phyloP scores from a whole-genome alignment of 2,888 invertebrate genomes.

The Acronicta leporina region DNA sequence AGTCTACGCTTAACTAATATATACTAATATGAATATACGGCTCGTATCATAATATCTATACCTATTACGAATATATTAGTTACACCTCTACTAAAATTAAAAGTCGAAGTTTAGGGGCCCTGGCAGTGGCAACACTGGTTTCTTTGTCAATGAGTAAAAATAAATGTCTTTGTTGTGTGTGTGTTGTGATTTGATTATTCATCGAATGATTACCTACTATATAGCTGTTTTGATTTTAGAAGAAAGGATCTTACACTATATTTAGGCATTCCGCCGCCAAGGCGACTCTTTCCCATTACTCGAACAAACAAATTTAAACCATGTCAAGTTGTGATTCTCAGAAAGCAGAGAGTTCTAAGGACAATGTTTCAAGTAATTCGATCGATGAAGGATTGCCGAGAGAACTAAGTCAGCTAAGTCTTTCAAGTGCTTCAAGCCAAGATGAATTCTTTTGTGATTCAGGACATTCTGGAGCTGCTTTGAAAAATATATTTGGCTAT shows the following conservation, averaged over 20 bases:
- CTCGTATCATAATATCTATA: too few species aligned
- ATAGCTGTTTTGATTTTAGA: constrained; percentile 33
- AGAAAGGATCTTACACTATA: constrained; percentile 15
- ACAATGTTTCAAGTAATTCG: constrained; percentile 85
- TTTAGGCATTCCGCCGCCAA: too few species aligned
- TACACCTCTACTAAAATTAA: too few species aligned
- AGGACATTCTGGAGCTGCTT: constrained; percentile 94
- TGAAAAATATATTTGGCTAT: constrained; percentile 95
- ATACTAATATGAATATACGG: too few species aligned
- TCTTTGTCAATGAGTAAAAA: constrained; percentile 1
- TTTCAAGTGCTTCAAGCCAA: constrained; percentile 91
- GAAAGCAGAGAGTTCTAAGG: constrained; percentile 80
- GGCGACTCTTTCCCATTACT: background rate
- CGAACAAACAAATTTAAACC: constrained; percentile 43
- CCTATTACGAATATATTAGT: too few species aligned
- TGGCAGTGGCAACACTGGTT: too few species aligned
- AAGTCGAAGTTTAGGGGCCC: too few species aligned
- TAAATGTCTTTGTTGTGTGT: constrained; percentile 60
- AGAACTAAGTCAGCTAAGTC: constrained; percentile 91
- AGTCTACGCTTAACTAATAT: too few species aligned
- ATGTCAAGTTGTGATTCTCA: constrained; percentile 83
- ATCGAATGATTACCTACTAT: constrained; percentile 52
- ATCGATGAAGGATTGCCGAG: constrained; percentile 90
- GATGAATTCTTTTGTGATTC: constrained; percentile 94
- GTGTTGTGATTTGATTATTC: constrained; percentile 56